These are phyloP conservation scores for Aphaenogaster floridana DNA, from an alignment of 1,140 invertebrate species.

Conservation along the genomic window DNA sequence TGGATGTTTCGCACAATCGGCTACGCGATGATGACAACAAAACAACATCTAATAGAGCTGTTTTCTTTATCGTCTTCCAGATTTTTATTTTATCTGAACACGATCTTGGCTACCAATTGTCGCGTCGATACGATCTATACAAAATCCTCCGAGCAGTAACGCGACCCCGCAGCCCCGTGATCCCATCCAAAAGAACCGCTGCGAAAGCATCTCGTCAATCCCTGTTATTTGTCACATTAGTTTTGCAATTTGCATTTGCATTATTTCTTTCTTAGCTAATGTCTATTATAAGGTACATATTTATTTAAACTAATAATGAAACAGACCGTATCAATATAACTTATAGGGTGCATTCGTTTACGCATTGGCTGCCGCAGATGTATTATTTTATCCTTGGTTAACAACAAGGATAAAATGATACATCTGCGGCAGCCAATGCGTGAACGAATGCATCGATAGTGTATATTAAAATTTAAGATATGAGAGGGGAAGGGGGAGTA, in stretches of 20 bases:
- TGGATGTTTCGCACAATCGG: conserved; percentile 3
- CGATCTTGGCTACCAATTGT: conserved; percentile 77
- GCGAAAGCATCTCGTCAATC: neutral
- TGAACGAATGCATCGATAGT: no score
- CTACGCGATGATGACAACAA: conserved; percentile 16
- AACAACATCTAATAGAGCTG: conserved; percentile 68
- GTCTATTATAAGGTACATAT: neutral
- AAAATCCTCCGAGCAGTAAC: conserved; percentile 8
- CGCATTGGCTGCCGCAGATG: no score
- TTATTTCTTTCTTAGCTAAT: neutral
- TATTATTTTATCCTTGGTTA: no score
- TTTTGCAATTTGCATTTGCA: neutral
- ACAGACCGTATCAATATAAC: neutral
- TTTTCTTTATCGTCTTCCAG: conserved; percentile 41
- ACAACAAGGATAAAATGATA: no score
- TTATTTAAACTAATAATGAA: conserved; percentile 13
- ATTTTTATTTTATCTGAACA: conserved; percentile 75
- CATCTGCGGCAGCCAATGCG: no score
- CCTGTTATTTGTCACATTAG: conserved; percentile 30
- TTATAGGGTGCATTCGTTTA: no score
- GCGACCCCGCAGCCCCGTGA: neutral
- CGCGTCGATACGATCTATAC: conserved; percentile 74
- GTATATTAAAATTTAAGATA: neutral
- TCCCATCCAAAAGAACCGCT: conserved; percentile 15
- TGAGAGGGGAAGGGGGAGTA: neutral